phyloP scores from a whole-genome alignment of 2,797 vertebrate genomes.

The Protosalanx chinensis region DNA sequence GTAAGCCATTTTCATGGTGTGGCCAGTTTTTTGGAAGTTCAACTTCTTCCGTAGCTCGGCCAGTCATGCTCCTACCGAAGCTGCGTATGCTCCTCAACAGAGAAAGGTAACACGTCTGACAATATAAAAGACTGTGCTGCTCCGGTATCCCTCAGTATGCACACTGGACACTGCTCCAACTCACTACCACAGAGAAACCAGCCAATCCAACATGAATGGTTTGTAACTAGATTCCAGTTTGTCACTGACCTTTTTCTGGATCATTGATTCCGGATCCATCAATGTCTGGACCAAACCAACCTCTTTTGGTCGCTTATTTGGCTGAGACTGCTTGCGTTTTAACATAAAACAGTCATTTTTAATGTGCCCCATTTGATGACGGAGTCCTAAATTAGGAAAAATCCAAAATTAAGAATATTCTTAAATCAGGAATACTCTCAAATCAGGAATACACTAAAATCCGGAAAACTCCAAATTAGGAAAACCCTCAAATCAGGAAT shows the following conservation, averaged over 20 bases:
- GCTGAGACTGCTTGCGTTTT: neutral
- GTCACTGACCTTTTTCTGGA: neutral
- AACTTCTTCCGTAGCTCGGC: too few species aligned
- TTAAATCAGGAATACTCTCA: too few species aligned
- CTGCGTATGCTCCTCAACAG: neutral
- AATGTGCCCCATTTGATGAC: neutral
- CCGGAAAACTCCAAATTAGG: too few species aligned
- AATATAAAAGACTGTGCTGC: neutral
- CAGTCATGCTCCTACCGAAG: too few species aligned
- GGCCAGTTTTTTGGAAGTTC: too few species aligned
- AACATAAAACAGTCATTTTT: neutral
- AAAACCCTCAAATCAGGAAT: too few species aligned
- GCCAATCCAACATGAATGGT: neutral
- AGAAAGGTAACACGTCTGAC: neutral
- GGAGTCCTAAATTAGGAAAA: too few species aligned
- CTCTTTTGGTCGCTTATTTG: neutral
- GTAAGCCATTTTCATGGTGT: too few species aligned
- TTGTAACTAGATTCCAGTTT: neutral
- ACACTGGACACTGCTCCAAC: neutral
- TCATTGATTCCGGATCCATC: neutral
- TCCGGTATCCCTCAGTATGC: neutral
- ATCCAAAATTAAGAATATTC: too few species aligned
- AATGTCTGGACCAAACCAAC: neutral
- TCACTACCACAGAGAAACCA: neutral
- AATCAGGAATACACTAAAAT: too few species aligned